A percentile compares a stretch with the other conserved stretches of the same genome.
phyloP scores from a whole-genome alignment of 92 coral and sea anemone species.

The Meandrina meandrites region DNA sequence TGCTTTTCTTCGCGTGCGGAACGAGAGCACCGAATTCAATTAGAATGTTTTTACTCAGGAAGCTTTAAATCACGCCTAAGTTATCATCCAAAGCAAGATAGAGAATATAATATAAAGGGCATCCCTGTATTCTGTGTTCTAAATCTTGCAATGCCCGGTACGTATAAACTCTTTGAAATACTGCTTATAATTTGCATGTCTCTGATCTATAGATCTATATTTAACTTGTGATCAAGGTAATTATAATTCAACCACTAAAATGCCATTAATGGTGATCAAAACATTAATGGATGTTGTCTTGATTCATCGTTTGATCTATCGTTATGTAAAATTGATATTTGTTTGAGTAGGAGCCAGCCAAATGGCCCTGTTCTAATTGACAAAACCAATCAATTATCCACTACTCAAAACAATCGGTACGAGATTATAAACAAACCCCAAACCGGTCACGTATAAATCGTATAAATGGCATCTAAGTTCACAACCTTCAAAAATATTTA shows the following conservation, averaged over 20 bases:
- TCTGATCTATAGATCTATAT: neutral
- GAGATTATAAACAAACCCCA: neutral
- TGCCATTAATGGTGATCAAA: neutral
- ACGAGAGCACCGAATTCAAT: neutral
- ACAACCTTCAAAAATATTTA: neutral
- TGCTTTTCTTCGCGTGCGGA: neutral
- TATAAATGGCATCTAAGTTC: neutral
- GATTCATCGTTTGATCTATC: neutral
- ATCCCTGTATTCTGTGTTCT: neutral
- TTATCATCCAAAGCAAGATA: neutral
- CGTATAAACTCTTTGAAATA: neutral
- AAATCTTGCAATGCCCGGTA: neutral
- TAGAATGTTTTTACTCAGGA: neutral
- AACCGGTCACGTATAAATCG: neutral
- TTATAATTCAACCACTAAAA: neutral
- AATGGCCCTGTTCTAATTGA: neutral
- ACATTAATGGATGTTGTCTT: neutral
- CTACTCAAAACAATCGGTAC: slow-evolving; percentile 18
- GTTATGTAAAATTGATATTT: neutral
- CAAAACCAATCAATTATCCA: slow-evolving; percentile 5
- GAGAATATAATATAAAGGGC: neutral
- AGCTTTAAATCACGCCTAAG: neutral
- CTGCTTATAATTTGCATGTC: neutral
- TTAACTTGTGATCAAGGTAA: neutral
- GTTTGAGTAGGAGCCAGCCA: neutral